Conservation (phyloP, 2,113 vertebrate genomes). For the Paralichthys olivaceus region DNA sequence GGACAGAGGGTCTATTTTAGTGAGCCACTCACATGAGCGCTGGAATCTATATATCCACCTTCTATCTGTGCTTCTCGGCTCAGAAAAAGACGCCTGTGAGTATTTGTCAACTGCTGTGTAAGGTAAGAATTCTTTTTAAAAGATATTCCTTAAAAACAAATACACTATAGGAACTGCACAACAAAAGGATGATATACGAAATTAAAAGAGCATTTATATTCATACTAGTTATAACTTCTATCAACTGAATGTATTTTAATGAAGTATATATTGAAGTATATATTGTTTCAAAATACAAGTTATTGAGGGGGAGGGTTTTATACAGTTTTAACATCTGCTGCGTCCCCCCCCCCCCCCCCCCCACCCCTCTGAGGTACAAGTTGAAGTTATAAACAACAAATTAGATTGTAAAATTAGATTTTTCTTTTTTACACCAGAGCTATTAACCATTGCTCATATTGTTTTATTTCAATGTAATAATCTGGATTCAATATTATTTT, state of each 20-base stretch:
- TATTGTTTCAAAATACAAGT: no score
- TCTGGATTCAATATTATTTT: not conserved
- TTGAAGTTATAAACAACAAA: not conserved
- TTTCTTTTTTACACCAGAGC: not conserved
- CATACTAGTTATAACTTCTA: not conserved
- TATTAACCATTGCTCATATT: not conserved
- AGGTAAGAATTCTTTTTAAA: conserved; percentile 64
- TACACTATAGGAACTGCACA: not conserved
- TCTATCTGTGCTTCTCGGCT: conserved; percentile 56
- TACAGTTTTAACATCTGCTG: not conserved
- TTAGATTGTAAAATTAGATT: not conserved
- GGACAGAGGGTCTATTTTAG: conserved; percentile 77
- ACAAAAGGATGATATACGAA: not conserved
- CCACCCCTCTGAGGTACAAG: not conserved
- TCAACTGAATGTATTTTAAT: not conserved
- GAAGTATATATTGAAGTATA: no score
- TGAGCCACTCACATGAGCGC: conserved; percentile 76
- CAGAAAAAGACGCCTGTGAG: conserved; percentile 51
- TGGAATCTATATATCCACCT: conserved; percentile 76
- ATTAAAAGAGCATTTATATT: not conserved
- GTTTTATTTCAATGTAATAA: not conserved
- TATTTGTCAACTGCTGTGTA: conserved; percentile 39
- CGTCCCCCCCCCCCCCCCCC: no score
- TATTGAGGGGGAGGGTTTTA: no score
- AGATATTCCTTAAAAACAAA: not conserved